A percentile compares a stretch with the other conserved stretches of the same genome.
Conservation (phyloP, 1,140 invertebrate species). For the Anastatus disparis region DNA sequence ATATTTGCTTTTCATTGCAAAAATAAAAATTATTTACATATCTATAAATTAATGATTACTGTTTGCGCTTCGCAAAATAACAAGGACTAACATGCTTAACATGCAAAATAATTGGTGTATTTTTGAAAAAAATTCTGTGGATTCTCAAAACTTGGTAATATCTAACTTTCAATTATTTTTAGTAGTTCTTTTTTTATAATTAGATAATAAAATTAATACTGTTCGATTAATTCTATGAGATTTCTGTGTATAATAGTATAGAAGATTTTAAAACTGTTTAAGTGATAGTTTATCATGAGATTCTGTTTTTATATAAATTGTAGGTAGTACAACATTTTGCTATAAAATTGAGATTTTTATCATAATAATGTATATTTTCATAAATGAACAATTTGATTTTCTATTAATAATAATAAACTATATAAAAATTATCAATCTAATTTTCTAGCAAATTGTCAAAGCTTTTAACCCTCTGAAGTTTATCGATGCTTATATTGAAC, state of each 20-base stretch:
- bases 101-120: constrained; percentile 2
- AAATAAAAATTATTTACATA: not conserved
- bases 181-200: not conserved
- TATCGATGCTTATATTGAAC: constrained; percentile 12
- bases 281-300: not conserved
- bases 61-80: constrained; percentile 12
- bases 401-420: no score
- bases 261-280: not conserved
- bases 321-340: constrained; percentile 12
- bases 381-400: no score
- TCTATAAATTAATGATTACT: not conserved
- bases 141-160: not conserved
- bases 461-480: constrained; percentile 6
- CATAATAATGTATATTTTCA: no score
- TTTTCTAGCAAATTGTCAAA: not conserved
- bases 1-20: constrained; percentile 21
- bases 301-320: constrained; percentile 1
- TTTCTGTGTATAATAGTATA: constrained; percentile 15
- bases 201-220: not conserved
- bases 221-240: constrained; percentile 30
- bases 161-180: no score
- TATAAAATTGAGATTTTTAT: not conserved
- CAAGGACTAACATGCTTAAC: constrained; percentile 13
- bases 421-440: not conserved
- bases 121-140: not conserved